Conservation (phyloP, 1,140 invertebrate species). For the Euglossa dilemma region DNA sequence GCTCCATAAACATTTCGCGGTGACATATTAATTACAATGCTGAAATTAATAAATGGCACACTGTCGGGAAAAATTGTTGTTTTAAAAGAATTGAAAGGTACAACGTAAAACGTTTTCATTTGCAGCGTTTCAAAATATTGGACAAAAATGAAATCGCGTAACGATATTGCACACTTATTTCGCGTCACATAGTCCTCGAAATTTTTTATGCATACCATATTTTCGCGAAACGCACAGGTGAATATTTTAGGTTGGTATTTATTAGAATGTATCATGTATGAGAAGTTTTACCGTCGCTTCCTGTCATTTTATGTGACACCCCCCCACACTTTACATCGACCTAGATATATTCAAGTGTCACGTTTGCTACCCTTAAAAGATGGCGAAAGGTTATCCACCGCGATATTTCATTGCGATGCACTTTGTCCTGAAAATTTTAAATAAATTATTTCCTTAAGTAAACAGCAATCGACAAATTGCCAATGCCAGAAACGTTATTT, state of each 20-base stretch:
- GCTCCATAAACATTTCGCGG: too few species aligned
- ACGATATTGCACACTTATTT: background rate
- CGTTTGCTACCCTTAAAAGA: constrained; percentile 33
- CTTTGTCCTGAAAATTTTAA: constrained; percentile 16
- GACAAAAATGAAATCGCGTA: background rate
- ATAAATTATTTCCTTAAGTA: constrained; percentile 30
- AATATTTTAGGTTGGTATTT: constrained; percentile 48
- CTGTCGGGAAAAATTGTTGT: too few species aligned
- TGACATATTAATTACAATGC: too few species aligned
- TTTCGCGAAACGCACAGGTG: background rate
- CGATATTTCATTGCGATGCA: constrained; percentile 18
- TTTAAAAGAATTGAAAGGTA: too few species aligned
- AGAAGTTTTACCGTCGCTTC: constrained; percentile 29
- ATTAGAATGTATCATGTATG: constrained; percentile 44
- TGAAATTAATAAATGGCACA: too few species aligned
- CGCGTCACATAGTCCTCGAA: too few species aligned
- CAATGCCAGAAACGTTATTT: background rate
- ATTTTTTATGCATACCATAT: constrained; percentile 12
- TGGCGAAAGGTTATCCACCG: constrained; percentile 6
- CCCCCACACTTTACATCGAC: constrained; percentile 13
- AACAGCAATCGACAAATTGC: constrained; percentile 18
- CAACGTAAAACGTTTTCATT: background rate
- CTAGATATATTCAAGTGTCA: constrained; percentile 26
- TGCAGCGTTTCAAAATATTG: background rate
- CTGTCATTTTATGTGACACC: constrained; percentile 31